Evolutionary conservation across 2,113 vertebrate genomes (phyloP), one percentile per base, ranked within the genome.

Genomic region (Dinomys branickii): DNA sequence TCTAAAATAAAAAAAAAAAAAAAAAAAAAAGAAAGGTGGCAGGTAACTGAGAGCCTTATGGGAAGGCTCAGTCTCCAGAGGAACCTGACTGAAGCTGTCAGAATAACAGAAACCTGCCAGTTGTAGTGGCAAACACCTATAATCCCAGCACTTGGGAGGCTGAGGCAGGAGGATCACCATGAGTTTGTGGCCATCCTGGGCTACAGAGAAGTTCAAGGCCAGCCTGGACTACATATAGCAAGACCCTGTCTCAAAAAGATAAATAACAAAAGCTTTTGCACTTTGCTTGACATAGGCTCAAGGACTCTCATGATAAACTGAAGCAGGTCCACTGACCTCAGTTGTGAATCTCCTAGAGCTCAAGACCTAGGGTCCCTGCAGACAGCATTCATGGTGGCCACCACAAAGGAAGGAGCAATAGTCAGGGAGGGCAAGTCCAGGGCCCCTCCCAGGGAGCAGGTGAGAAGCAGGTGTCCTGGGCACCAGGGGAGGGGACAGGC

Each of bases 401-500:
- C 7, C 6, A n/a, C 41, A 19, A 5, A 0, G 7, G 54, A 47
- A 12, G 28, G n/a, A 85, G 44, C 28, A 47, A 38, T 0, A 6
- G 33, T 2, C 4, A 6, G 6, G 13, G 77, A 17, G 52, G 67
- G 26, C 6, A 30, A 35, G 3, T 17, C 35, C 24, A 17, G 63
- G 47, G 28, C 13, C 38, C 63, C 58, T 59, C 9, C 19, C 17
- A 24, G 56, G 50, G 1, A 4, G 71, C 35, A 67, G 30, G 30
- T 5, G 8, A 28, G 59, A 30, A n/a, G n/a, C n/a, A 12, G 16
- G 8, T 24, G 16, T 9, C 7, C 12, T 1, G 13, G 33, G 50
- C 9, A 1, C 10, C 2, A 2, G 16, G 9, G 54, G 14, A 1
- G 0, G 7, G 38, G 52, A 41, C 0, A 28, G 35, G 0, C 5